phyloP scores from a whole-genome alignment of 1,140 invertebrate species.

The Stratiolaelaps scimitus region DNA sequence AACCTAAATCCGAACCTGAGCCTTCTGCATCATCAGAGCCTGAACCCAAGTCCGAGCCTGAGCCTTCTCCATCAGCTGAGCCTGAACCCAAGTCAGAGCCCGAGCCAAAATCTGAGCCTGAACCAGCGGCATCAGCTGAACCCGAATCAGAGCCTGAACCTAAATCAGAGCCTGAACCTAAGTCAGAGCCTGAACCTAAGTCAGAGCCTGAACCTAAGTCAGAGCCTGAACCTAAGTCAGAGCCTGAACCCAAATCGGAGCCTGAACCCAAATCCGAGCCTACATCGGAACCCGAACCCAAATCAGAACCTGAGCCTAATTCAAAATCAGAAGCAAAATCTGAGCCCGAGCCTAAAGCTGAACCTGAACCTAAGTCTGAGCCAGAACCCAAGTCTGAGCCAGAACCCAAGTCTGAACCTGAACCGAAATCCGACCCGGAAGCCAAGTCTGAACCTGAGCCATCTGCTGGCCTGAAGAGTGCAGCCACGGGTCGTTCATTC shows the following conservation, averaged over 20 bases:
- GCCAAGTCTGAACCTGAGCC: conserved; percentile 9
- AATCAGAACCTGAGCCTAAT: conserved; percentile 30
- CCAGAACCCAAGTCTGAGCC: conserved; percentile 27
- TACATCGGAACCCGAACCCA: conserved; percentile 39
- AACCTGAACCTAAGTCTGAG: conserved; percentile 17
- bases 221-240: conserved; percentile 26
- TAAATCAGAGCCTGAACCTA: conserved; percentile 32
- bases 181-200: conserved; percentile 24
- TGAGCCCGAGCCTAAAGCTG: conserved; percentile 16
- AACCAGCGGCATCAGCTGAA: conserved; percentile 25
- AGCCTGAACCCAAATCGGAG: conserved; percentile 31
- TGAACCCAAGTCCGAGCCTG: conserved; percentile 37
- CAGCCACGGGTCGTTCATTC: conserved; percentile 3
- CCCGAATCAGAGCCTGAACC: conserved; percentile 30
- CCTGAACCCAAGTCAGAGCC: conserved; percentile 31
- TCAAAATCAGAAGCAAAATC: conserved; percentile 32
- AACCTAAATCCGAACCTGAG: conserved; percentile 34
- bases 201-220: conserved; percentile 29
- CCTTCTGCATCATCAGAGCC: conserved; percentile 29
- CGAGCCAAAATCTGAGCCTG: conserved; percentile 29
- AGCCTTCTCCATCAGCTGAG: conserved; percentile 29
- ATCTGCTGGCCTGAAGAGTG: neutral
- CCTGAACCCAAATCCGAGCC: conserved; percentile 30
- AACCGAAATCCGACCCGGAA: conserved; percentile 30
- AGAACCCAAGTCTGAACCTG: conserved; percentile 29